These are phyloP conservation scores for Acanthurus tractus DNA, from an alignment of 2,797 vertebrate species.

Conservation along the genomic window DNA sequence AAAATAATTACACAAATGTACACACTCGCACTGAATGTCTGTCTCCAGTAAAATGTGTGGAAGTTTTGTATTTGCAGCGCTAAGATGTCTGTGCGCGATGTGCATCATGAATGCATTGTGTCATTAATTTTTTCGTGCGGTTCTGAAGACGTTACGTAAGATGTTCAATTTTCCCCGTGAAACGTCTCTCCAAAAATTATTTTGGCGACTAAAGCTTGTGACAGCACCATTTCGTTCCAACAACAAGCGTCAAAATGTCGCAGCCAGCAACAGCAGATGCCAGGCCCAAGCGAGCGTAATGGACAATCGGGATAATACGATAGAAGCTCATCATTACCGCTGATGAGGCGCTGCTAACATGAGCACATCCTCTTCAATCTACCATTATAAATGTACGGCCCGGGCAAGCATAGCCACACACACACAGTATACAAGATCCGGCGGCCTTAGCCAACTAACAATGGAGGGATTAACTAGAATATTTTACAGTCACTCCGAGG, in stretches of 20 bases:
- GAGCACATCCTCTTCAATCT: constrained; percentile 46
- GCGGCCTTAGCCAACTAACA: constrained; percentile 34
- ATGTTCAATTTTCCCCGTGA: constrained; percentile 1
- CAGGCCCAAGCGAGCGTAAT: constrained; percentile 72
- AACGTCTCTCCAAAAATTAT: constrained; percentile 13
- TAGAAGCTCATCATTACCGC: constrained; percentile 67
- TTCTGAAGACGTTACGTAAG: constrained; percentile 17
- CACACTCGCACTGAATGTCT: neutral
- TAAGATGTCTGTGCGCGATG: neutral
- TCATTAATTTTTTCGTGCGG: constrained; percentile 23
- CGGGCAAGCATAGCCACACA: constrained; percentile 14
- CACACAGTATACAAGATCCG: constrained; percentile 23
- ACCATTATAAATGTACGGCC: constrained; percentile 35
- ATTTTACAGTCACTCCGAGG: constrained; percentile 27
- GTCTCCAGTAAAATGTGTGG: neutral
- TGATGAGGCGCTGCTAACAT: constrained; percentile 72
- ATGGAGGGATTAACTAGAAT: constrained; percentile 28
- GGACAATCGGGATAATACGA: constrained; percentile 65
- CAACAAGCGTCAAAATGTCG: constrained; percentile 80
- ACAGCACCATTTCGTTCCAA: constrained; percentile 69
- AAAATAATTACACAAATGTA: neutral
- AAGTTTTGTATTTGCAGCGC: neutral
- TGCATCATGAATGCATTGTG: constrained; percentile 17
- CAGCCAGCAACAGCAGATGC: constrained; percentile 70
- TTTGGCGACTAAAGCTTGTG: constrained; percentile 42